These are phyloP conservation scores for Colossoma macropomum DNA, from an alignment of 2,113 vertebrate genomes.

Conservation along the genomic window DNA sequence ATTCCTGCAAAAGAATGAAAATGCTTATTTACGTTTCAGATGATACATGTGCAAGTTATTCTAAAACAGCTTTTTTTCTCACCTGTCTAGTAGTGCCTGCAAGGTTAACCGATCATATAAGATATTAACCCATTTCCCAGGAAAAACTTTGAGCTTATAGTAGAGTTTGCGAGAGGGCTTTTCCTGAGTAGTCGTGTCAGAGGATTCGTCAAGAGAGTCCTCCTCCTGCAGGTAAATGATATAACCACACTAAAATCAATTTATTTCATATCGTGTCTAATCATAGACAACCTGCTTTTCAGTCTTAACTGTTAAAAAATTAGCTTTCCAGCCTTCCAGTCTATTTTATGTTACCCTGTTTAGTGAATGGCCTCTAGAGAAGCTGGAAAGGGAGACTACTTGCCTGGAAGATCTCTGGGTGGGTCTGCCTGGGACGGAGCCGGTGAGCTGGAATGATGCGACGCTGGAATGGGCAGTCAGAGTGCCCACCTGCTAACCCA, in stretches of 20 bases:
- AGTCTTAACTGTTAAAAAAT: no score
- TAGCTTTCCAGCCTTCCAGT: no score
- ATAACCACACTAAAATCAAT: background rate
- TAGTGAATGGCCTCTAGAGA: no score
- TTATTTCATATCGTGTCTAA: background rate
- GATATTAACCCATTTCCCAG: slow-evolving; percentile 93
- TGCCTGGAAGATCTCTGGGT: slow-evolving; percentile 89
- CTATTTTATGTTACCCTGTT: no score
- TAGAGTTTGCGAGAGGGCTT: slow-evolving; percentile 88
- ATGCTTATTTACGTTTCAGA: background rate
- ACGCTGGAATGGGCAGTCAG: slow-evolving; percentile 85
- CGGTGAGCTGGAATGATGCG: slow-evolving; percentile 87
- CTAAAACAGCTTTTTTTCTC: slow-evolving; percentile 46
- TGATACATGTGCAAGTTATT: background rate
- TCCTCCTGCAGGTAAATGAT: slow-evolving; percentile 76
- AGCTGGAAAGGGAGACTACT: background rate
- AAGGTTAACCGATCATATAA: slow-evolving; percentile 93
- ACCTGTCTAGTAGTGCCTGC: slow-evolving; percentile 91
- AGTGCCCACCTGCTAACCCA: slow-evolving; percentile 77
- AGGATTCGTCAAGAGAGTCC: slow-evolving; percentile 85
- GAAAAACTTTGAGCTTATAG: slow-evolving; percentile 92
- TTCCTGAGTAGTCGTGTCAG: slow-evolving; percentile 85
- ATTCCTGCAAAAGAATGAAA: slow-evolving; percentile 73
- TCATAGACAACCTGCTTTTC: background rate
- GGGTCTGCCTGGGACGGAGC: slow-evolving; percentile 84